These are phyloP conservation scores for Thamnaconus septentrionalis DNA, from an alignment of 2,113 vertebrate species.

Conservation along the genomic window DNA sequence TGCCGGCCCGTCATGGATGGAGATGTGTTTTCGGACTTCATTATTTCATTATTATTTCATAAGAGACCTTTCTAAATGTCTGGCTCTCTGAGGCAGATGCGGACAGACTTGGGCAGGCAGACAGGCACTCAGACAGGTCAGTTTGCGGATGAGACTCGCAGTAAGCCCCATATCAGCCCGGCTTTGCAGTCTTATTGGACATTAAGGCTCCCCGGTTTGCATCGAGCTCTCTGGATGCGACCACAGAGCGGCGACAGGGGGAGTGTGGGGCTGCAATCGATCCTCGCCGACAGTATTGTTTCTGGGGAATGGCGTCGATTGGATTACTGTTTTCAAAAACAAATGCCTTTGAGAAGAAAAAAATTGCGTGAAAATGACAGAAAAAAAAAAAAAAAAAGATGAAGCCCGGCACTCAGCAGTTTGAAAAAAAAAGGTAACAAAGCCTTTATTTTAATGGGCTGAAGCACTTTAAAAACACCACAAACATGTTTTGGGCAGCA, in stretches of 20 bases:
- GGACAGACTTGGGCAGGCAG: slow-evolving; percentile 26
- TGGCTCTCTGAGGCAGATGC: slow-evolving; percentile 33
- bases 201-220: slow-evolving; percentile 53
- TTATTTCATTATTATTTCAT: slow-evolving; percentile 21
- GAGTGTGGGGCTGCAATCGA: slow-evolving; percentile 37
- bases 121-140: slow-evolving; percentile 31
- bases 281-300: slow-evolving; percentile 34
- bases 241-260: slow-evolving; percentile 18
- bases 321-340: slow-evolving; percentile 39
- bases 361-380: no score
- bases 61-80: slow-evolving; percentile 64
- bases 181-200: slow-evolving; percentile 68
- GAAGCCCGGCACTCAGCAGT: no score
- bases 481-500: no score
- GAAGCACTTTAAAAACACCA: no score
- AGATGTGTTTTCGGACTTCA: slow-evolving; percentile 54
- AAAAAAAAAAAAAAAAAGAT: no score
- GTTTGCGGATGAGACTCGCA: slow-evolving; percentile 47
- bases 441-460: no score
- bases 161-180: slow-evolving; percentile 61
- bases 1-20: slow-evolving; percentile 9
- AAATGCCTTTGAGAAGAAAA: no score
- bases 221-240: slow-evolving; percentile 27
- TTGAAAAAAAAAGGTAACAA: no score
- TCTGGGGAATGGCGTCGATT: slow-evolving; percentile 40